These are phyloP conservation scores for Thalassoma bifasciatum DNA, from an alignment of 2,113 vertebrate genomes.

Conservation along the genomic window DNA sequence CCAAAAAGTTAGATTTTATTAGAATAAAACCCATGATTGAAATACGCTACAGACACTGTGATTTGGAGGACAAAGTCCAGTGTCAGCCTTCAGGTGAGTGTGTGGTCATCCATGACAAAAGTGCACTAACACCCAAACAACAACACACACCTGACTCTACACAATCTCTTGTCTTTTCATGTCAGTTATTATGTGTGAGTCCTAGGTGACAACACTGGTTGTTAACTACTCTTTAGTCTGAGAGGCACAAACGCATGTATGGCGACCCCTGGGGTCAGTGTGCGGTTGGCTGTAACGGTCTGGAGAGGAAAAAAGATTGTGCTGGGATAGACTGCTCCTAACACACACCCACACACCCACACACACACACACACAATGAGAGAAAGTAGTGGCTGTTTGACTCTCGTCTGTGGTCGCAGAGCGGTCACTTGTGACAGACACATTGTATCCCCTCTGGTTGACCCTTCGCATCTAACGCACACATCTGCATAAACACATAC, in stretches of 20 bases:
- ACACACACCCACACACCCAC: conserved; percentile 22
- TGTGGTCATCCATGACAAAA: conserved; percentile 60
- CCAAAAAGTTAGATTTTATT: conserved; percentile 1
- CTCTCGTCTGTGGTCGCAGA: conserved; percentile 66
- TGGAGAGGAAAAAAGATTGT: conserved; percentile 54
- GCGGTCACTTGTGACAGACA: conserved; percentile 79
- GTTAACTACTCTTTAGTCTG: conserved; percentile 41
- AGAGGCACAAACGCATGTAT: conserved; percentile 41
- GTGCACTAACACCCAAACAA: conserved; percentile 22
- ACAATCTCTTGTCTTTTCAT: conserved; percentile 49
- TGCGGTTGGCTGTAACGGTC: conserved; percentile 77
- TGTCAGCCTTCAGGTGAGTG: conserved; percentile 57
- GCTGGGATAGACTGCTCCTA: conserved; percentile 55
- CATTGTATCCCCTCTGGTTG: conserved; percentile 74
- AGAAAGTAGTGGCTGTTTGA: conserved; percentile 49
- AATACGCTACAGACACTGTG: background rate
- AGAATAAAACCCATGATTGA: conserved; percentile 28
- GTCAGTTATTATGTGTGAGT: conserved; percentile 62
- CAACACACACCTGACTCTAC: conserved; percentile 46
- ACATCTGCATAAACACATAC: conserved; percentile 12
- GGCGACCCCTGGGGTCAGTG: conserved; percentile 67
- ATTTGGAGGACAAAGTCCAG: conserved; percentile 35
- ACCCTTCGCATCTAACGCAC: conserved; percentile 65
- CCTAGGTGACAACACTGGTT: conserved; percentile 55
- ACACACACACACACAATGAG: conserved; percentile 18